Conservation (phyloP, 1,140 invertebrate genomes). For the Rhagoletis zephyria region DNA sequence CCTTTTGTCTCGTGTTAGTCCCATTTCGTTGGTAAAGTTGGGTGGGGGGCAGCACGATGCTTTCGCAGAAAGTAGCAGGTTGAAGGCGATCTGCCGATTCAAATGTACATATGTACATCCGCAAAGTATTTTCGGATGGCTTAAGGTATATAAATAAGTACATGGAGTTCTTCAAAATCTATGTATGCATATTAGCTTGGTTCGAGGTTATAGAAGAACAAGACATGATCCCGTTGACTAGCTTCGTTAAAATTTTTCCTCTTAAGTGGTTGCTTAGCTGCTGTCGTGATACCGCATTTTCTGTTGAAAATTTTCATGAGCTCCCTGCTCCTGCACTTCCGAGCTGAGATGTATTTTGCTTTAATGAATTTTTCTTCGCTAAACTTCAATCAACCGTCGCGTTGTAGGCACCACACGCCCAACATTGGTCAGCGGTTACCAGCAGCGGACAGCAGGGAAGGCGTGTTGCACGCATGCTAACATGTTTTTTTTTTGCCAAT, state of each 20-base stretch:
- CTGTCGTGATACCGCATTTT: not conserved
- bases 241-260: not conserved
- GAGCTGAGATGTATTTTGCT: not conserved
- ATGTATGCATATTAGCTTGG: too few relatives aligned
- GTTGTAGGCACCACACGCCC: not conserved
- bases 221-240: too few relatives aligned
- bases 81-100: too few relatives aligned
- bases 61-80: too few relatives aligned
- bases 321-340: not conserved
- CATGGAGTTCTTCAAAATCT: too few relatives aligned
- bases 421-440: not conserved
- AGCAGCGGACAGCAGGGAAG: not conserved
- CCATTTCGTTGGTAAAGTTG: too few relatives aligned
- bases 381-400: constrained; percentile 1
- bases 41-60: too few relatives aligned
- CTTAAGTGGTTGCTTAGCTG: not conserved
- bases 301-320: not conserved
- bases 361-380: not conserved
- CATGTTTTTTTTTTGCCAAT: not conserved
- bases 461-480: constrained; percentile 30
- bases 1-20: too few relatives aligned
- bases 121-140: too few relatives aligned
- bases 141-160: too few relatives aligned
- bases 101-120: too few relatives aligned
- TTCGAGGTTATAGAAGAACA: too few relatives aligned